Evolutionary conservation across 2,888 invertebrate genomes (phyloP).

Genomic region (Andrena haemorrhoa): DNA sequence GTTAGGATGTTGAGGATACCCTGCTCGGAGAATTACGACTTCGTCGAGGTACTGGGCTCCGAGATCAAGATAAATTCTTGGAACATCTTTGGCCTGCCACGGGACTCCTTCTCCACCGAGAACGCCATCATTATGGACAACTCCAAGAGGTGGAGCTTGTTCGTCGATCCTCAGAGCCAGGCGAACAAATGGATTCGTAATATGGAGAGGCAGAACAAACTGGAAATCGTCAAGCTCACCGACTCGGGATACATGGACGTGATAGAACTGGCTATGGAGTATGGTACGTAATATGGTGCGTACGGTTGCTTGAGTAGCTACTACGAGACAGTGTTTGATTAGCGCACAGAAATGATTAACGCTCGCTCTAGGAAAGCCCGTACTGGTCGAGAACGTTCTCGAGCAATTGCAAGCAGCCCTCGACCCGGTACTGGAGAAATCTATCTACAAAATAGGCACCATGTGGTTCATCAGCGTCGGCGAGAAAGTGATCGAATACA

Average conservation of each 20-base stretch:
- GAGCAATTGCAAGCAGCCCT: conserved; percentile 86
- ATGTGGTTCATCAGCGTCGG: conserved; percentile 86
- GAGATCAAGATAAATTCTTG: conserved; percentile 87
- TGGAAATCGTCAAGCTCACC: conserved; percentile 86
- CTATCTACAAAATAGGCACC: conserved; percentile 86
- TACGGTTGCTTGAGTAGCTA: background rate
- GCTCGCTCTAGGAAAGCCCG: conserved; percentile 87
- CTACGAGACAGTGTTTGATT: background rate
- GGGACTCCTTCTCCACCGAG: conserved; percentile 88
- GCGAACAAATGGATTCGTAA: conserved; percentile 89
- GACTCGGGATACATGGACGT: conserved; percentile 85
- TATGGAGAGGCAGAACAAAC: conserved; percentile 86
- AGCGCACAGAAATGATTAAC: background rate
- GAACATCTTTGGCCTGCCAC: conserved; percentile 87
- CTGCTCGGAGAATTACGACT: conserved; percentile 86
- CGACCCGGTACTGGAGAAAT: conserved; percentile 86
- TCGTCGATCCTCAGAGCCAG: conserved; percentile 89
- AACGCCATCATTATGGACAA: conserved; percentile 88
- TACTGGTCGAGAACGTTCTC: conserved; percentile 88
- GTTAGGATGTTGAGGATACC: conserved; percentile 85
- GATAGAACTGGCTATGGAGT: conserved; percentile 56
- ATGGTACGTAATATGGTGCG: conserved; percentile 38
- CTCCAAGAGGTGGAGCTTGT: conserved; percentile 87
- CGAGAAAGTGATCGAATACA: conserved; percentile 85
- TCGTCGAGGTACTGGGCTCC: conserved; percentile 86